Base-by-base conservation (phyloP, 2,797 vertebrate genomes). In the Kryptopterus vitreolus region DNA sequence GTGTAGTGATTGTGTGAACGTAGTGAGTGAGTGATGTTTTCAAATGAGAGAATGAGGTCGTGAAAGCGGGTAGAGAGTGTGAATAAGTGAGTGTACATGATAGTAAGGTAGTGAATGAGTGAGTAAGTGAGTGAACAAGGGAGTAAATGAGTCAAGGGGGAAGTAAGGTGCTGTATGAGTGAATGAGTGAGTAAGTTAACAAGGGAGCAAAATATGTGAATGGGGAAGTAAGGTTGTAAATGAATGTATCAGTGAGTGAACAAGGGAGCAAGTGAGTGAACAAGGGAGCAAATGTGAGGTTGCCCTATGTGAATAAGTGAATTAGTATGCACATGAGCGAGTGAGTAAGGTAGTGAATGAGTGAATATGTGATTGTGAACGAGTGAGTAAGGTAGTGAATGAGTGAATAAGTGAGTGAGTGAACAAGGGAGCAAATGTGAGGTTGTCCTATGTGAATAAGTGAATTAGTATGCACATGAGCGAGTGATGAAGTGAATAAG, bases 51-150 rank as follows among this genome's bases (percentile, higher is more conserved):
- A 57, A 10, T 22, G 8, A 24, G 22, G 9, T 20, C n/a, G 22
- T 57, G 9, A n/a, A 38, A n/a, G n/a, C n/a, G n/a, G n/a, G n/a
- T n/a, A n/a, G 5, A 57, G 22, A 3, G 35, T 3, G 35, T 38
- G 35, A 38, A 3, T n/a, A n/a, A n/a, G 3, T 38, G 9, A 38
- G 9, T 38, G 38, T 6, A 38, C 5, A 38, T 6, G 9, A 6
- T 0, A 38, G 8, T 43, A 2, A n/a, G n/a, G n/a, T n/a, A 0
- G 38, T 43, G 2, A 1, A 1, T 43, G 0, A 7, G 38, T 43
- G 38, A 43, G 38, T 43, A n/a, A n/a, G n/a, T n/a, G n/a, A n/a
- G n/a, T n/a, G n/a, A n/a, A n/a, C n/a, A 10, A 43, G 38, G 6
- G 4, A 38, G 9, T 24, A n/a, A 59, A 3, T 31, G 29, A 38